These are phyloP conservation scores for Buteo buteo DNA, from an alignment of 2,113 vertebrate species.

Conservation along the genomic window DNA sequence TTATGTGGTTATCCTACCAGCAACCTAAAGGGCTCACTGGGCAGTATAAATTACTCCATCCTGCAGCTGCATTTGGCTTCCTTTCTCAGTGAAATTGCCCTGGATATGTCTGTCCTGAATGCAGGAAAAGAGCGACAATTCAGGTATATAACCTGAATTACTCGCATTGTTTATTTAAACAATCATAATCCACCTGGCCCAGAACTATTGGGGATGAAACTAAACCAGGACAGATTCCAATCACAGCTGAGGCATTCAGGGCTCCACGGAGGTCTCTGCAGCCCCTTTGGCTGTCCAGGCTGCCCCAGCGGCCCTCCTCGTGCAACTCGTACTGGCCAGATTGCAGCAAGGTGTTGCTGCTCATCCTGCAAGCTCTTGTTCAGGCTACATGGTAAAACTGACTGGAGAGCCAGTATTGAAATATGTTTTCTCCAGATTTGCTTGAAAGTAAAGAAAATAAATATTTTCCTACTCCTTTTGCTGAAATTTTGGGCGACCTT, in stretches of 20 bases:
- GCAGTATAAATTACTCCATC: neutral
- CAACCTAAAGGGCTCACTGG: neutral
- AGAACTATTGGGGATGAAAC: neutral
- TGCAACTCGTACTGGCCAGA: neutral
- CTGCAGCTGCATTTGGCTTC: neutral
- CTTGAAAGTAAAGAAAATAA: neutral
- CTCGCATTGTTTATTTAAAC: neutral
- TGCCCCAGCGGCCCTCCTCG: fast-evolving
- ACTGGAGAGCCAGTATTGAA: neutral
- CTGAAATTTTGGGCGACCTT: neutral
- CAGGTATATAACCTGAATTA: neutral
- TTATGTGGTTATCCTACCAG: neutral
- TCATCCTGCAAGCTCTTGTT: neutral
- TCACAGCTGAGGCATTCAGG: neutral
- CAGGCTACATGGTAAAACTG: neutral
- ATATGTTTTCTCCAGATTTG: neutral
- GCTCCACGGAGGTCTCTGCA: neutral
- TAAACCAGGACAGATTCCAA: neutral
- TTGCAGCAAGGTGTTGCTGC: neutral
- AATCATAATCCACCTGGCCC: neutral
- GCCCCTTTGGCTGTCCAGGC: fast-evolving
- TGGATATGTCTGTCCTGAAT: neutral
- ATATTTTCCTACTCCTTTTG: neutral
- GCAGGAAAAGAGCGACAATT: neutral
- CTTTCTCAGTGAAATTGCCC: neutral